Base-by-base conservation (phyloP, 2,113 vertebrate species). In the Felis catus region DNA sequence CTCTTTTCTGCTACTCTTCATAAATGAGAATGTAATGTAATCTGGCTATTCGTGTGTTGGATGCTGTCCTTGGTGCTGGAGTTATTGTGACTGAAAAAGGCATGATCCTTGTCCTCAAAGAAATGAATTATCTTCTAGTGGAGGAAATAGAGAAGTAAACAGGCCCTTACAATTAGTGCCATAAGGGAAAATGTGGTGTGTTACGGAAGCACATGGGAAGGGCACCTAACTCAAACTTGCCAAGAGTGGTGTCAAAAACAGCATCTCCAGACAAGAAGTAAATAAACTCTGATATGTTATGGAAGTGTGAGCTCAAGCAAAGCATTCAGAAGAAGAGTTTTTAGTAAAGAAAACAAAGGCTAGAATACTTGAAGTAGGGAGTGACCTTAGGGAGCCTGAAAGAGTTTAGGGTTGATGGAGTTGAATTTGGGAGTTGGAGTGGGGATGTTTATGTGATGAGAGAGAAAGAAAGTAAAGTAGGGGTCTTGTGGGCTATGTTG, bases 41-140 rank as follows among this genome's bases (percentile, higher is more conserved):
- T 65, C 25, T 80, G 79, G 48, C 82, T 95, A 29, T 63, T 84
- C 5, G 0, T 25, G 27, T 41, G 11, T 33, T 7, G 29, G 78
- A 2, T 6, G 82, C 76, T 97, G 61, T 93, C 92, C 84, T 39
- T 94, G 81, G 88, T 97, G 12, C 95, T 98, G 15, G 19, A 94
- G 21, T 81, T 86, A 14, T 14, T 89, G 18, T 41, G 19, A 19
- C 45, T 14, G 70, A 86, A 45, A 71, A 70, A 53, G 1, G 12
- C 21, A 9, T 23, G 23, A 53, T 45, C 23, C 16, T 41, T 92
- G 15, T n/a, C 31, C 70, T 82, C 27, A 66, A 61, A 63, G 68
- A 58, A 76, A 31, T 78, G 70, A 36, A 25, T 78, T 65, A 36
- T 53, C 36, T 70, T 94, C 10, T 25, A 27, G 0, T 51, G 31